These are phyloP conservation scores for Apocheima hispidaria DNA, from an alignment of 2,888 invertebrate genomes.

Conservation along the genomic window DNA sequence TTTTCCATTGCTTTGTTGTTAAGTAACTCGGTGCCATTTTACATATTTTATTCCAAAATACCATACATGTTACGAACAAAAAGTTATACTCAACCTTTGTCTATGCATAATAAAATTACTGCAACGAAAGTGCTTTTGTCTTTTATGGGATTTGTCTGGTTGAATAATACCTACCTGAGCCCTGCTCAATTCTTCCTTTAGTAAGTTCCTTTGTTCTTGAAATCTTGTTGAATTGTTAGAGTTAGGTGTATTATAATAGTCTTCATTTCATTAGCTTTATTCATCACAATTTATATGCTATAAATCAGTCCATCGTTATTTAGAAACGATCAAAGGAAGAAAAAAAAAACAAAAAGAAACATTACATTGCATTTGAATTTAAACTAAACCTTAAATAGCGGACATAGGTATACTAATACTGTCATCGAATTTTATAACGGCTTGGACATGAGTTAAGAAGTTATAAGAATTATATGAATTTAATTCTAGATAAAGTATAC, in stretches of 20 bases:
- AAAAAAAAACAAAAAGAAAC: no score
- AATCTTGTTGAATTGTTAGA: background rate
- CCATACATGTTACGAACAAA: background rate
- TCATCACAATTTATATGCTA: no score
- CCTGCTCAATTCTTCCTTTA: slow-evolving; percentile 2
- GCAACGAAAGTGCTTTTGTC: slow-evolving; percentile 6
- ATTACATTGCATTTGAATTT: no score
- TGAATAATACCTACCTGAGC: slow-evolving; percentile 3
- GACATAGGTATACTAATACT: no score
- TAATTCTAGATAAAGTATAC: no score
- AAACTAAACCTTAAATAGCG: no score
- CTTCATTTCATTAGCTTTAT: background rate
- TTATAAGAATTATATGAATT: no score
- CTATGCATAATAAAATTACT: background rate
- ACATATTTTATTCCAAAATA: background rate
- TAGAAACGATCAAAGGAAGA: no score
- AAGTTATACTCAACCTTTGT: background rate
- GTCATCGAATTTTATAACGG: no score
- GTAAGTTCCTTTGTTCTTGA: slow-evolving; percentile 1
- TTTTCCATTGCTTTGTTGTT: background rate
- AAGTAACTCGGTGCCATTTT: background rate
- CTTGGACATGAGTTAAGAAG: no score
- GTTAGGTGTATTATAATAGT: background rate
- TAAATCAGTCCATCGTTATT: no score
- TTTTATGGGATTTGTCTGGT: background rate